phyloP scores from a whole-genome alignment of 2,797 vertebrate genomes.

The Trachurus trachurus region DNA sequence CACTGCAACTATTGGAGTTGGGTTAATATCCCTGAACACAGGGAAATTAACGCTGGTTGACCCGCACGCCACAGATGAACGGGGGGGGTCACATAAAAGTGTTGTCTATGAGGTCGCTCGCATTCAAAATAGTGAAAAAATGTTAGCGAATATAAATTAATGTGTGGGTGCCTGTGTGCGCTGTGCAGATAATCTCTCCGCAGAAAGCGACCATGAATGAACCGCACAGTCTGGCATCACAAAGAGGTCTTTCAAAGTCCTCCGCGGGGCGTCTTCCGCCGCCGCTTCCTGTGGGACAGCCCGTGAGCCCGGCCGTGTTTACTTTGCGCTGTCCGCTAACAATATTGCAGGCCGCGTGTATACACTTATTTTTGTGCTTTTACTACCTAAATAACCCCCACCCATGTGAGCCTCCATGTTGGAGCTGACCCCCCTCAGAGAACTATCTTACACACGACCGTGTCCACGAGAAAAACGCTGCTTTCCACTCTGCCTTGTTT shows the following conservation, averaged over 20 bases:
- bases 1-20: background rate
- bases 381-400: background rate
- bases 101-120: background rate
- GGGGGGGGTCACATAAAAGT: background rate
- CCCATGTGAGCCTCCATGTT: accelerated
- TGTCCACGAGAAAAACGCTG: background rate
- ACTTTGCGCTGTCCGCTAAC: slow-evolving; percentile 59
- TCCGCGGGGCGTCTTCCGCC: slow-evolving; percentile 78
- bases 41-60: background rate
- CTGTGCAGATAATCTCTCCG: slow-evolving; percentile 27
- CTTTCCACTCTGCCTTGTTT: slow-evolving; percentile 2
- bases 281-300: slow-evolving; percentile 69
- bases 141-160: background rate
- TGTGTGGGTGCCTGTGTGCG: slow-evolving; percentile 5
- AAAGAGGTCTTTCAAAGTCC: slow-evolving; percentile 74
- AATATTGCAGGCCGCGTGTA: slow-evolving; percentile 34
- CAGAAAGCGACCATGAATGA: slow-evolving; percentile 58
- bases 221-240: slow-evolving; percentile 66
- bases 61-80: background rate
- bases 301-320: slow-evolving; percentile 68
- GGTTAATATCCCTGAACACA: background rate
- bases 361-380: background rate
- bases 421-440: background rate
- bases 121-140: background rate
- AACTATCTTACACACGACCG: background rate